Conservation (phyloP, 2,888 invertebrate genomes). For the Thymelicus lineola region DNA sequence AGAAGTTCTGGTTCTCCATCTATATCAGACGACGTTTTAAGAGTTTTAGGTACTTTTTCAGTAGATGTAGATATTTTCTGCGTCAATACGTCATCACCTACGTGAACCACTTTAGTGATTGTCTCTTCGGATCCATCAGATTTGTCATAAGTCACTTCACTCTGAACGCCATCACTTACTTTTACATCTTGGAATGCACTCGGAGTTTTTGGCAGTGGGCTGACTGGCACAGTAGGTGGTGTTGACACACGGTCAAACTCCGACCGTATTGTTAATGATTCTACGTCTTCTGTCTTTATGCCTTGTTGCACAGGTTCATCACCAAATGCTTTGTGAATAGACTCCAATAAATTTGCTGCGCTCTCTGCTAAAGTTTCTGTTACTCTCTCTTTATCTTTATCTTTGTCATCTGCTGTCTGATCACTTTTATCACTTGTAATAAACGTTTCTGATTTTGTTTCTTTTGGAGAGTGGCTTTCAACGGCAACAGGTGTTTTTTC, state of each 20-base stretch:
- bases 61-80: conserved; percentile 82
- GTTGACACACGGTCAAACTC: conserved; percentile 80
- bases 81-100: conserved; percentile 80
- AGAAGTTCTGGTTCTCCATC: conserved; percentile 65
- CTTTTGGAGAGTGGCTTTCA: conserved; percentile 5
- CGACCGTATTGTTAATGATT: conserved; percentile 54
- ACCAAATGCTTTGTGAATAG: conserved; percentile 72
- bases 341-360: conserved; percentile 63
- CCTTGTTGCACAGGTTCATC: conserved; percentile 74
- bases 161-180: conserved; percentile 71
- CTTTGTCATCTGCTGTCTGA: background rate
- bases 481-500: background rate
- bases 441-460: conserved; percentile 34
- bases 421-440: conserved; percentile 40
- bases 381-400: conserved; percentile 25
- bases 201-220: conserved; percentile 82
- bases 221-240: conserved; percentile 89
- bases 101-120: conserved; percentile 80
- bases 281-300: conserved; percentile 70
- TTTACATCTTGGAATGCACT: conserved; percentile 71
- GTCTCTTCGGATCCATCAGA: conserved; percentile 76
- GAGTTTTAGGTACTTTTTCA: conserved; percentile 72
- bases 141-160: conserved; percentile 72
- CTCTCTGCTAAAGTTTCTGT: conserved; percentile 54
- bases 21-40: conserved; percentile 53